phyloP scores from a whole-genome alignment of 2,113 vertebrate species.

The Trogon melanurus region DNA sequence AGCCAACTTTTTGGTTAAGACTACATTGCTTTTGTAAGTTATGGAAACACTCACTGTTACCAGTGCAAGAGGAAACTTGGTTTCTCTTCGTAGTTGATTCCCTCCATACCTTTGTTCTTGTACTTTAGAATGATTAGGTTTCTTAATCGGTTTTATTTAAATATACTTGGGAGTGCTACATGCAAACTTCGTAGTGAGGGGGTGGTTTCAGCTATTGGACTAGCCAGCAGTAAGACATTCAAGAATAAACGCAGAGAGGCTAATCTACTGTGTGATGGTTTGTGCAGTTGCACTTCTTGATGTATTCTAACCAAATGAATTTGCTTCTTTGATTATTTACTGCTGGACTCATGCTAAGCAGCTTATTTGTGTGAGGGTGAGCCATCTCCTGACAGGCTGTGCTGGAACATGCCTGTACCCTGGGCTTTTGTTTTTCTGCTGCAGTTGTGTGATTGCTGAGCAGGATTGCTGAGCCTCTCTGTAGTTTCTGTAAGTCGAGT shows the following conservation, averaged over 20 bases:
- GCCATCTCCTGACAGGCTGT: not conserved
- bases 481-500: not conserved
- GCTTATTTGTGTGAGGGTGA: not conserved
- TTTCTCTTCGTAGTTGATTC: not conserved
- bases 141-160: not conserved
- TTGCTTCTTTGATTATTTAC: not conserved
- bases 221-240: not conserved
- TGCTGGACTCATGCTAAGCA: not conserved
- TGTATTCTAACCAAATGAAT: not conserved
- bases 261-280: fast-evolving
- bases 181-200: not conserved
- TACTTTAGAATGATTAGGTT: not conserved
- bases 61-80: not conserved
- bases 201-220: not conserved
- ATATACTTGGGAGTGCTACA: not conserved
- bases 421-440: not conserved
- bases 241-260: not conserved
- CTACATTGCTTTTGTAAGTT: fast-evolving
- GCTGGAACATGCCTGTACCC: not conserved
- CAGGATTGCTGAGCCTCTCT: not conserved
- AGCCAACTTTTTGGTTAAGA: not conserved
- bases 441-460: not conserved
- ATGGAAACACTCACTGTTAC: not conserved
- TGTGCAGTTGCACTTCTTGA: not conserved
- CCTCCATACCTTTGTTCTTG: not conserved